Evolutionary conservation across 1,140 invertebrate species (phyloP), one percentile per base, ranked within the genome.

Genomic region (Dermatophagoides farinae): DNA sequence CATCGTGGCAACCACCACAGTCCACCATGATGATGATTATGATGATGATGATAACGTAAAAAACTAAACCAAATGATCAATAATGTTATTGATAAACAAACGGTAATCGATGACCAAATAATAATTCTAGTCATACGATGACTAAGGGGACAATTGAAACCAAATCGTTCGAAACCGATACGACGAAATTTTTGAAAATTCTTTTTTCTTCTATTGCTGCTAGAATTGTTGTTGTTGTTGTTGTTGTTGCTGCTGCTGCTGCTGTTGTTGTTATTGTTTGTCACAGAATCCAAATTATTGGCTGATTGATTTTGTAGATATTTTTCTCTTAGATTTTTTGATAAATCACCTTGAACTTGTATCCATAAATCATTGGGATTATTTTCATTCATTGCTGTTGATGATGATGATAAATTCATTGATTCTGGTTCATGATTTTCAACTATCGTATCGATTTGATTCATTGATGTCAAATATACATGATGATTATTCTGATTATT

Each of bases 331-430:
- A 60, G 10, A 10, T 60, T n/a, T 60, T 60, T 60, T 22, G 46
- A 50, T 22, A 60, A 16, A 10, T 46, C 41, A 50, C 44, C 47
- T 38, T 60, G 58, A 43, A 60, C 50, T 43, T 60, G 58, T 23
- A 47, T 60, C 58, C 58, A 60, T 25, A 60, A 60, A 6, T n/a
- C 58, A 9, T 60, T 44, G 2, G 2, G 39, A 43, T 43, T 20
- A 16, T 41, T 59, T 37, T 18, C 16, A 14, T 25, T 58, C 12
- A 44, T 60, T 18, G 53, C 18, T 37, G 53, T 31, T 39, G 53
- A 1, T 18, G 31, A 47, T 2, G 31, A 31, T 31, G 31, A 31
- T 31, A 8, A 31, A 4, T 4, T 4, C 8, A 31, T 8, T 31
- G 31, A 4, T 31, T 31, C 31, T 8, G 31, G 8, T 16, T 43